Base-by-base conservation (phyloP, 1,140 invertebrate genomes). In the Drosophila rhopaloa region DNA sequence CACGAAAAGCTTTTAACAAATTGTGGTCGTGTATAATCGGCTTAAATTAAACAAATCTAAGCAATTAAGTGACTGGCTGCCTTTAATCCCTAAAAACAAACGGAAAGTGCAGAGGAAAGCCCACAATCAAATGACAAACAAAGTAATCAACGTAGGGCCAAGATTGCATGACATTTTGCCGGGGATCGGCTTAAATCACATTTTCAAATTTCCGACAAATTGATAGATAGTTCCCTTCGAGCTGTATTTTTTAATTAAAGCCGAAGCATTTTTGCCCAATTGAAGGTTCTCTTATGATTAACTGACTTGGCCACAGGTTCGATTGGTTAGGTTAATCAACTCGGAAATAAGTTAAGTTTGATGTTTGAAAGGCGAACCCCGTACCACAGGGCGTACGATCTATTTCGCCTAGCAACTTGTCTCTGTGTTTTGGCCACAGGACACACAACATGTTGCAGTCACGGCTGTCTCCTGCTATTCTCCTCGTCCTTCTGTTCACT, bases 1-100 rank as follows among this genome's bases (percentile, higher is more conserved):
- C 29, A 16, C 29, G 50, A 55, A 68, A 79, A 59, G 66, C 85
- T 90, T 89, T 89, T 72, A 81, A 79, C 81, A 81, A 81, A 84
- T 90, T 89, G 85, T 76, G 84, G 85, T 75, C 40, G 44, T 47
- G 51, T 58, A 71, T 89, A 89, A 89, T 89, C 84, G 84, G 80
- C 80, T 89, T 88, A 88, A 80, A 83, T 67, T 80, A 76, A 72
- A 89, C 76, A 89, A 73, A 88, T 73, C 73, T 76, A 68, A 89
- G 71, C 84, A 86, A 86, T 86, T 86, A 86, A 76, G 62, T 68
- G 56, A 47, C 55, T 47, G 60, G 62, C 72, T 71, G 35, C 43
- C 37, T 38, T 9, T 56, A 70, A 70, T 70, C 66, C 44, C 53
- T 46, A 13, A 56, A 77, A 78, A 58, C 66, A 53, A 61, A 73